Conservation (phyloP, 2,888 invertebrate species). For the Electrophaes corylata region DNA sequence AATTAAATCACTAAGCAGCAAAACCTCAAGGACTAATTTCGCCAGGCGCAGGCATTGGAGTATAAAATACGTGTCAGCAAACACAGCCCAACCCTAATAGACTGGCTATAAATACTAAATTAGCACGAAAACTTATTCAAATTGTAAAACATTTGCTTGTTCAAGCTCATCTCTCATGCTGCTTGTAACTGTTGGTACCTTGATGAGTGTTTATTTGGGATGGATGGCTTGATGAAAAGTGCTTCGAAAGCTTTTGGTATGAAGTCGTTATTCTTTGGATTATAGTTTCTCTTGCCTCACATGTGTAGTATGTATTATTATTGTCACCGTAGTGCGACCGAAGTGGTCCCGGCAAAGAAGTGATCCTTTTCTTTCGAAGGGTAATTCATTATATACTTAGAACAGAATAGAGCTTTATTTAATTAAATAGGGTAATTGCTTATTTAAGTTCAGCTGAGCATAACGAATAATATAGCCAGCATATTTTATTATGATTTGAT, state of each 20-base stretch:
- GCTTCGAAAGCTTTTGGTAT: not conserved
- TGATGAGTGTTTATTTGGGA: conserved; percentile 1
- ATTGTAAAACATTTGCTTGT: conserved; percentile 24
- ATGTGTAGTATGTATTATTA: too few relatives aligned
- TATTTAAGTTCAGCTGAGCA: too few relatives aligned
- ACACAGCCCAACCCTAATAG: conserved; percentile 28
- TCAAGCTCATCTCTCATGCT: conserved; percentile 12
- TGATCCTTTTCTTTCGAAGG: too few relatives aligned
- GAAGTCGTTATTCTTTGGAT: not conserved
- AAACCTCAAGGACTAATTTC: conserved; percentile 3
- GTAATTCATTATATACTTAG: too few relatives aligned
- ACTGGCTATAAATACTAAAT: conserved; percentile 35
- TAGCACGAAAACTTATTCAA: conserved; percentile 33
- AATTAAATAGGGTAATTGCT: too few relatives aligned
- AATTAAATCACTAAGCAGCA: not conserved
- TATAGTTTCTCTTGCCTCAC: not conserved
- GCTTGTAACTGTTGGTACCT: not conserved
- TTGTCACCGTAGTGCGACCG: too few relatives aligned
- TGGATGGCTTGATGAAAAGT: not conserved
- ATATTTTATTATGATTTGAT: too few relatives aligned
- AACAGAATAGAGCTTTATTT: too few relatives aligned
- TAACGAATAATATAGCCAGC: too few relatives aligned
- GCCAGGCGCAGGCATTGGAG: conserved; percentile 22
- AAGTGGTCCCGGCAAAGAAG: too few relatives aligned
- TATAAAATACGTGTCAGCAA: conserved; percentile 33